phyloP scores from a whole-genome alignment of 2,113 vertebrate species.

The Pterocles burchelli region DNA sequence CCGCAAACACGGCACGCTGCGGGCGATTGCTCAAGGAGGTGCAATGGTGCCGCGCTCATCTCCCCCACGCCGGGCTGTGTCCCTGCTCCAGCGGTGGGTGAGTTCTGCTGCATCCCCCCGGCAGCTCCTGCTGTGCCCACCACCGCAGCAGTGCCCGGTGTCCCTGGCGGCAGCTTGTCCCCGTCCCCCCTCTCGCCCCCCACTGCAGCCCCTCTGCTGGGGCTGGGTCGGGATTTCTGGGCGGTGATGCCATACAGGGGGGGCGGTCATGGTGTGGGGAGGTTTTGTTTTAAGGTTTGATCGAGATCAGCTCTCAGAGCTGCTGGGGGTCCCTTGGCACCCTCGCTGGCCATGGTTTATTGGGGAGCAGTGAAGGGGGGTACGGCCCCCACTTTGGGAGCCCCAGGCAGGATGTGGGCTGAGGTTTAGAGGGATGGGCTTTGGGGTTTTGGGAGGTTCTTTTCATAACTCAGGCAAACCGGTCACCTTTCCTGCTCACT shows the following conservation, averaged over 20 bases:
- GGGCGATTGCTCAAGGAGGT: constrained; percentile 23
- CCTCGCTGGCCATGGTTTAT: accelerated
- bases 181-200: too few relatives aligned
- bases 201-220: too few relatives aligned
- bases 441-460: not conserved
- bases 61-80: not conserved
- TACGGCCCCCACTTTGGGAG: accelerated
- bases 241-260: not conserved
- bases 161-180: too few relatives aligned
- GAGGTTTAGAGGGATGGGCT: not conserved
- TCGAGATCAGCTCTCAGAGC: not conserved
- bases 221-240: not conserved
- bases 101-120: too few relatives aligned
- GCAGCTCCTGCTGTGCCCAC: too few relatives aligned
- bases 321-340: not conserved
- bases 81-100: accelerated
- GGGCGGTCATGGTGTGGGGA: not conserved
- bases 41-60: not conserved
- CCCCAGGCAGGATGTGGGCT: accelerated
- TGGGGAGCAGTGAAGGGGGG: accelerated
- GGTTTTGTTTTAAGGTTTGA: not conserved
- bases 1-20: not conserved
- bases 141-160: too few relatives aligned
- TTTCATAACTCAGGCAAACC: accelerated
- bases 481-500: not conserved